phyloP scores from a whole-genome alignment of 2,113 vertebrate genomes.

The Gopherus evgoodei region DNA sequence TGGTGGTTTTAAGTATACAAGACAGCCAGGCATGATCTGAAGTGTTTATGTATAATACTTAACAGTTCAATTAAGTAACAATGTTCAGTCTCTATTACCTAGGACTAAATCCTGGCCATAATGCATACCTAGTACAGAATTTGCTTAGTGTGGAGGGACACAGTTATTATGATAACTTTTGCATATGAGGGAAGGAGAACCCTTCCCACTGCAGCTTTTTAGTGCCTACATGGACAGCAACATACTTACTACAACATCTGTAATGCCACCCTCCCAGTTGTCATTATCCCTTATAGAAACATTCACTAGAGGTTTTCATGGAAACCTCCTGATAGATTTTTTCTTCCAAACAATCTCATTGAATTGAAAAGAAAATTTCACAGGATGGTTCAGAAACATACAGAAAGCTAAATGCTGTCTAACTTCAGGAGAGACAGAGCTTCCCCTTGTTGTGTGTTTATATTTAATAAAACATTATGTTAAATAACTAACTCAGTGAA shows the following conservation, averaged over 20 bases:
- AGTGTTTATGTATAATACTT: background rate
- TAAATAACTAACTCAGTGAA: background rate
- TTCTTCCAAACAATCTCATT: background rate
- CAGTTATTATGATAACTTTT: accelerated
- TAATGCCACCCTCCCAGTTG: background rate
- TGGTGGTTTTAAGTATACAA: background rate
- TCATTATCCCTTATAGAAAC: background rate
- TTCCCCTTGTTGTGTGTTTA: background rate
- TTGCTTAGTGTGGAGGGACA: background rate
- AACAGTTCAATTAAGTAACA: background rate
- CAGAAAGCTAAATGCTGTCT: background rate
- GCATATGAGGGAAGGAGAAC: background rate
- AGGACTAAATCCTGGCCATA: background rate
- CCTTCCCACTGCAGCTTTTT: background rate
- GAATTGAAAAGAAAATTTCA: background rate
- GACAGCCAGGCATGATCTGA: background rate
- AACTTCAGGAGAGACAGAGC: background rate
- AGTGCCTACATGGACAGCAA: background rate
- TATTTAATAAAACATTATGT: background rate
- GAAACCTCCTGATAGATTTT: background rate
- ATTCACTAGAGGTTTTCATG: accelerated
- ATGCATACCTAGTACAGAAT: background rate
- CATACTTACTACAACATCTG: background rate
- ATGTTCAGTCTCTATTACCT: background rate
- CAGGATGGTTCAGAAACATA: background rate